These are phyloP conservation scores for Drosophila guanche DNA, from an alignment of 1,140 invertebrate species.

Conservation along the genomic window DNA sequence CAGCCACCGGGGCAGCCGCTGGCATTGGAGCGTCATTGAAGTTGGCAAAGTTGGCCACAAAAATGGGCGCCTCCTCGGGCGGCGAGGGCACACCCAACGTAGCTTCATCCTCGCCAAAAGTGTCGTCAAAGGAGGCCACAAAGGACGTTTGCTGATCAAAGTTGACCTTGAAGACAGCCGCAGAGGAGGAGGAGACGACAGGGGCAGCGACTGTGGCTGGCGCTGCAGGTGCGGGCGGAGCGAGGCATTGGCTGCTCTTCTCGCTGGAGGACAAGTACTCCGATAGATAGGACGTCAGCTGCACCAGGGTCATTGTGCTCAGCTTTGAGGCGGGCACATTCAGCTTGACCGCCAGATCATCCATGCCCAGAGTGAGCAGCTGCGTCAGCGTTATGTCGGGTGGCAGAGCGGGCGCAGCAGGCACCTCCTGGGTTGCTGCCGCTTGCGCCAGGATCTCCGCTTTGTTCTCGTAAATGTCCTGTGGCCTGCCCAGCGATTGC, in stretches of 20 bases:
- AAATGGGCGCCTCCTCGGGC: conserved; percentile 45
- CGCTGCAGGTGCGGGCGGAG: background rate
- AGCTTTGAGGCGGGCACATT: conserved; percentile 90
- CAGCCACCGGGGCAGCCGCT: conserved; percentile 37
- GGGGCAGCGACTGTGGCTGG: conserved; percentile 6
- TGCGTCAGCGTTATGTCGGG: conserved; percentile 92
- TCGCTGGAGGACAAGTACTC: conserved; percentile 85
- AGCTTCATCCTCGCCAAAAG: conserved; percentile 83
- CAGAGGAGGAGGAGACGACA: conserved; percentile 1
- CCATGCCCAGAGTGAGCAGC: conserved; percentile 90
- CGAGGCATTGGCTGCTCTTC: conserved; percentile 70
- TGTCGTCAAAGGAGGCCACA: conserved; percentile 86
- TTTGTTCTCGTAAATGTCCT: conserved; percentile 81
- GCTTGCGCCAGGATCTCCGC: conserved; percentile 67
- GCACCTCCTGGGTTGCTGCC: background rate
- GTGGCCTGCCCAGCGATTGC: conserved; percentile 55
- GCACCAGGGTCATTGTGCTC: conserved; percentile 93
- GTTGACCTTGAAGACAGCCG: conserved; percentile 85
- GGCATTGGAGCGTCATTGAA: conserved; percentile 83
- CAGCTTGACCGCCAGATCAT: conserved; percentile 90
- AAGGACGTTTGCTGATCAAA: conserved; percentile 84
- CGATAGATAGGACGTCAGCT: conserved; percentile 91
- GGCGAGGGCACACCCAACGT: conserved; percentile 6
- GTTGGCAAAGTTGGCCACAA: conserved; percentile 87
- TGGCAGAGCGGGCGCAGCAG: conserved; percentile 69